These are phyloP conservation scores for Odontocolon sp. DNA, from an alignment of 2,888 invertebrate species.

Conservation along the genomic window DNA sequence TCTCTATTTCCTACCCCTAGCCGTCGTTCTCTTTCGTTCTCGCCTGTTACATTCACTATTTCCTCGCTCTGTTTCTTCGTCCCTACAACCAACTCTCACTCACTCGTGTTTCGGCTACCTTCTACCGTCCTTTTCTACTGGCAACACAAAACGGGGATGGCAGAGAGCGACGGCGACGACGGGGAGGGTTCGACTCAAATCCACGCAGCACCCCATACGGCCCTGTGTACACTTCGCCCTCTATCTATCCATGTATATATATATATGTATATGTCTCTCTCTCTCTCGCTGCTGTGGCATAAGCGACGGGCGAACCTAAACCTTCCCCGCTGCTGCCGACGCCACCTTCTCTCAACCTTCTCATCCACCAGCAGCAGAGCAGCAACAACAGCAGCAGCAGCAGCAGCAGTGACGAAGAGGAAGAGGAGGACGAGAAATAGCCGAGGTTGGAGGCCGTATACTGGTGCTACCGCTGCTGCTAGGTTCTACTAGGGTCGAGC, in stretches of 20 bases:
- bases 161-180: slow-evolving; percentile 5
- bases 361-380: slow-evolving; percentile 44
- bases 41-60: slow-evolving; percentile 42
- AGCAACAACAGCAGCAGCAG: slow-evolving; percentile 8
- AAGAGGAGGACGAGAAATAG: slow-evolving; percentile 29
- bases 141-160: slow-evolving; percentile 36
- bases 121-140: slow-evolving; percentile 16
- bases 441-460: slow-evolving; percentile 18
- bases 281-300: slow-evolving; percentile 60
- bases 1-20: slow-evolving; percentile 51
- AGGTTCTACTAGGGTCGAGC: slow-evolving; percentile 51
- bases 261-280: background rate
- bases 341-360: slow-evolving; percentile 54
- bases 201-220: slow-evolving; percentile 65
- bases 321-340: slow-evolving; percentile 62
- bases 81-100: background rate
- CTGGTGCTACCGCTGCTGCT: slow-evolving; percentile 21
- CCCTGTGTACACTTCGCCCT: background rate
- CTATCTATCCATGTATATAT: slow-evolving; percentile 10
- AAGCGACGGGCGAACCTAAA: slow-evolving; percentile 73
- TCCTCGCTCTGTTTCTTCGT: slow-evolving; percentile 16
- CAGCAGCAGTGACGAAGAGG: background rate
- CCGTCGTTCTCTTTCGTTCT: slow-evolving; percentile 41
- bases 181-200: slow-evolving; percentile 70
- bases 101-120: slow-evolving; percentile 2